Base-by-base conservation (phyloP, 2,888 invertebrate species). In the Phania funesta region DNA sequence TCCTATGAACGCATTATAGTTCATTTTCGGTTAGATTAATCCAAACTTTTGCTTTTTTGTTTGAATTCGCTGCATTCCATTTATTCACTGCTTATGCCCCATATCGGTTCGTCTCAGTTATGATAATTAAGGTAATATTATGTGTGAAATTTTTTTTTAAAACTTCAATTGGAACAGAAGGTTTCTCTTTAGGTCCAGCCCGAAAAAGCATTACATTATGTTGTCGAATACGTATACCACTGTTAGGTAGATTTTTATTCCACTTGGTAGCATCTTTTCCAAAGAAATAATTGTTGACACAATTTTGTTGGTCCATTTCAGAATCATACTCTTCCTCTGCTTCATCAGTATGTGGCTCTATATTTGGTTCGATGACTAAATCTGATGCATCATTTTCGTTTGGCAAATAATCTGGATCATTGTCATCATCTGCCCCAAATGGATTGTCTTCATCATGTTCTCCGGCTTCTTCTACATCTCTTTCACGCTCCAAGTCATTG, bases 141-240 rank as follows among this genome's bases (percentile, higher is more conserved):
- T 64, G 78, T 68, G 78, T 46, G 26, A 60, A 64, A 65, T 8
- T 8, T 3, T 29, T 29, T 29, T 29, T 1, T 6, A 29, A 29
- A 29, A 29, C 29, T 29, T 29, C 29, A 29, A 29, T 6, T 29
- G 29, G 29, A 29, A 4, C 1, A 29, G 29, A 29, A 9, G 22
- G 58, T 77, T 62, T 76, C 54, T 64, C 46, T 26, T 65, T 79
- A 20, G 79, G 73, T 13, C 67, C 29, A 29, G 29, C 29, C 9
- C 29, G 5, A 29, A 29, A 29, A 29, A 6, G 29, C 29, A 29
- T 29, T 9, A 29, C 1, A 29, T 29, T 29, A 29, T 29, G 29
- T 29, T n/a, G n/a, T n/a, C n/a, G n/a, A n/a, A n/a, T n/a, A n/a
- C n/a, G n/a, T n/a, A n/a, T n/a, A n/a, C 29, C 29, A 29, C 6